These are phyloP conservation scores for Stegodyphus mimosarum DNA, from an alignment of 1,140 invertebrate species.

Conservation along the genomic window DNA sequence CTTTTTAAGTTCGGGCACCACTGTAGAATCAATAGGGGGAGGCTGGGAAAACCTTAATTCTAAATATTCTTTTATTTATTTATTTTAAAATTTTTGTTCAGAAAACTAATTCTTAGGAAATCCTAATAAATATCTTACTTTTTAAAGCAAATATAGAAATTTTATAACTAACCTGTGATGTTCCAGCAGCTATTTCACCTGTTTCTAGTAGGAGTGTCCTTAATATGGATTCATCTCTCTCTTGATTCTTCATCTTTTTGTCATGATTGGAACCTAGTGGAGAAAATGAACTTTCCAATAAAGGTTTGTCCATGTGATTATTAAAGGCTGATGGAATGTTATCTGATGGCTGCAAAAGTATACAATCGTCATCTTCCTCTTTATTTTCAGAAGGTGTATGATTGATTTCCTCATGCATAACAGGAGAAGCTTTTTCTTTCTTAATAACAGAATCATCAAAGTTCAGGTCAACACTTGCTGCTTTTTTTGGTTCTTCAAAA, in stretches of 20 bases:
- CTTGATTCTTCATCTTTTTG: slow-evolving; percentile 14
- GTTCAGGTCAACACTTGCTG: background rate
- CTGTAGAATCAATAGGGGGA: no score
- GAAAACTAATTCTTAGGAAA: no score
- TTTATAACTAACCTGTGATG: slow-evolving; percentile 3
- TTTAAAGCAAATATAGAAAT: no score
- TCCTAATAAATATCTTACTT: no score
- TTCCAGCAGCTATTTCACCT: background rate
- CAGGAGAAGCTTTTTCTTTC: background rate
- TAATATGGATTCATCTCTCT: slow-evolving; percentile 33
- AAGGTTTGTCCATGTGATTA: background rate
- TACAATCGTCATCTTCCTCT: background rate
- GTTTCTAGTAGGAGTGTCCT: slow-evolving; percentile 40
- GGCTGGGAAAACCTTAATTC: no score
- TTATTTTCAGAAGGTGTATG: background rate
- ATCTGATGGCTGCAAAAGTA: background rate
- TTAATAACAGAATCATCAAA: background rate
- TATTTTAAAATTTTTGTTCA: no score
- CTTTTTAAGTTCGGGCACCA: no score
- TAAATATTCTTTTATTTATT: no score
- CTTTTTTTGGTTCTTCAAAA: background rate
- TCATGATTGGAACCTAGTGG: background rate
- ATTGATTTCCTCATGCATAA: background rate
- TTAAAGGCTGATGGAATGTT: background rate
- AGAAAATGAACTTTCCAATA: background rate